These are phyloP conservation scores for Enteromius unitaeniatus DNA, from an alignment of 2,797 vertebrate species.

Conservation along the genomic window DNA sequence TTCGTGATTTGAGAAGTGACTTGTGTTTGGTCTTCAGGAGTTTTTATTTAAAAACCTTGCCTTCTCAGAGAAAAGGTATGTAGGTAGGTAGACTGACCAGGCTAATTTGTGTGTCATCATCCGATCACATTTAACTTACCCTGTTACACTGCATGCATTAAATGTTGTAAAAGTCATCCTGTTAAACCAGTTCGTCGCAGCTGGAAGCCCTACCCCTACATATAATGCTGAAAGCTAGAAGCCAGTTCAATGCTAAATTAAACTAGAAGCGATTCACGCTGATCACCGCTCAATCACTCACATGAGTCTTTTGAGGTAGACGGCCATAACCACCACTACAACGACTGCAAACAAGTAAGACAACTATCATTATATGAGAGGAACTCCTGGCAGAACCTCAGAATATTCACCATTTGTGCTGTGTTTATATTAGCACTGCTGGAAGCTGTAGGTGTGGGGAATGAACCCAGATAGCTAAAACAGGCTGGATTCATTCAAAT, in stretches of 20 bases:
- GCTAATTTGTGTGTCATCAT: background rate
- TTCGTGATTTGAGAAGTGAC: background rate
- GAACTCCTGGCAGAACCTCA: background rate
- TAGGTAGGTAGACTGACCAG: background rate
- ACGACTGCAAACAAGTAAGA: constrained; percentile 14
- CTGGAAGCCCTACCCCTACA: background rate
- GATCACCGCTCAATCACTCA: background rate
- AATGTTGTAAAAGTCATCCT: background rate
- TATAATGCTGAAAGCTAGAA: background rate
- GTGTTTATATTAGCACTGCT: background rate
- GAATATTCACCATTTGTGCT: background rate
- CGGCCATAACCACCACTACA: background rate
- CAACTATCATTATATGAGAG: background rate
- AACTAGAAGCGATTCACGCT: background rate
- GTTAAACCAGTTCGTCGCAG: constrained; percentile 30
- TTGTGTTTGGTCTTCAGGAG: background rate
- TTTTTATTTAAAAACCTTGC: background rate
- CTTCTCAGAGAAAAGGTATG: background rate
- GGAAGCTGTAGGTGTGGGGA: background rate
- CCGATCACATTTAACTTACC: background rate
- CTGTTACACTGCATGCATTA: background rate
- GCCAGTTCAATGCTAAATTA: background rate
- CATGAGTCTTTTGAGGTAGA: background rate
- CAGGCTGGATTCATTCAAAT: background rate
- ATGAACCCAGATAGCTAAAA: background rate